Evolutionary conservation across 1,140 invertebrate genomes (phyloP), one percentile per base, ranked within the genome.

Genomic region (Macrocentrus cingulum): DNA sequence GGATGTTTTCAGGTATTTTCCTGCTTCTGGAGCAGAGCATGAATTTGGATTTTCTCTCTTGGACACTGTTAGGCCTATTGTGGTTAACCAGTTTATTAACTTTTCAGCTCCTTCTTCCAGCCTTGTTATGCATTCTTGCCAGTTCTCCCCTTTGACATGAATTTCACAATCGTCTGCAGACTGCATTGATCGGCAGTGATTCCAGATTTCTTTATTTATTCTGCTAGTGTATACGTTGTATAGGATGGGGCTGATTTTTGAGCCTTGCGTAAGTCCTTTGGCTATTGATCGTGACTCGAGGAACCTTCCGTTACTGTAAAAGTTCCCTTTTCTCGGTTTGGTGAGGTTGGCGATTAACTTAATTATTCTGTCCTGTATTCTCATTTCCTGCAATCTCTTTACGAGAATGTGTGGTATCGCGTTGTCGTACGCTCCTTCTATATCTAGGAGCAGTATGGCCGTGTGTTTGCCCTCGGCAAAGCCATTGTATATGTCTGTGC

Each of bases 201-300:
- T 11, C 0, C 54, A 44, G n/a, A 56, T 56, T 32, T 49, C 2
- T n/a, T 25, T 8, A 16, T 37, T 49, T 16, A 59, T 34, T 15
- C 52, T 23, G 9, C 49, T 59, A 1, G 25, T 15, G 5, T 59
- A 52, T 1, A 59, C 13, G 25, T 44, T 59, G 19, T 49, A 58
- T 2, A 58, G 18, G n/a, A 1, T 2, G 16, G 36, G 3, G 36
- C 36, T 39, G 36, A 39, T 39, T 13, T 11, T 39, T 8, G 36
- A n/a, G 3, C 36, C 36, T 39, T 39, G 36, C 15, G 36, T 39
- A n/a, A 39, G 15, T 39, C 36, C 13, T 39, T 39, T 39, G 8
- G 11, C 15, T 39, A 39, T 39, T 3, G 7, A n/a, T 11, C 36
- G 3, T n/a, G 36, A n/a, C 4, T 13, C 36, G 3, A 39, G 8